phyloP scores from a whole-genome alignment of 2,888 invertebrate genomes.

The Apotomis capreana region DNA sequence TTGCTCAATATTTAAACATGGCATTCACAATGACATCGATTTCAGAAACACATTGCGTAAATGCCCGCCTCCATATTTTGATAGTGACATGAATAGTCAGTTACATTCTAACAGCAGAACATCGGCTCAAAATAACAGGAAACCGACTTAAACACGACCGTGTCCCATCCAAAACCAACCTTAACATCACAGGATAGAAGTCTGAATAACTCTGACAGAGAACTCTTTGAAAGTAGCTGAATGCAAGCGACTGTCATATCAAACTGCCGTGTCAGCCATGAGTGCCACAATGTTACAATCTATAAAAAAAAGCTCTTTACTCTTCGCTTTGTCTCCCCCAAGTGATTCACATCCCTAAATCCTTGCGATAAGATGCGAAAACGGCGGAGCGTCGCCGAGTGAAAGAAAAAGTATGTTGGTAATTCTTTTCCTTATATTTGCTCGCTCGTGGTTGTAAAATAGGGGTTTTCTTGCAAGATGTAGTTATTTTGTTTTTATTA shows the following conservation, averaged over 20 bases:
- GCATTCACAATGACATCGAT: constrained; percentile 18
- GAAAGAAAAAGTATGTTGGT: constrained; percentile 34
- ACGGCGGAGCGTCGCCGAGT: not conserved
- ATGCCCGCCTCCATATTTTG: constrained; percentile 38
- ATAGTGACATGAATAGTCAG: constrained; percentile 42
- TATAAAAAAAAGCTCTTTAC: constrained; percentile 34
- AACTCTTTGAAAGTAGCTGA: constrained; percentile 29
- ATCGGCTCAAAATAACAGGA: constrained; percentile 34
- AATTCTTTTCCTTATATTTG: constrained; percentile 40
- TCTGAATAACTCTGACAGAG: not conserved
- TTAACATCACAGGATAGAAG: not conserved
- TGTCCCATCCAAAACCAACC: not conserved
- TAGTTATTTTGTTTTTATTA: constrained; percentile 39
- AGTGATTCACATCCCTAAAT: constrained; percentile 1
- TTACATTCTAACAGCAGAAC: constrained; percentile 38
- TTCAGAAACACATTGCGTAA: constrained; percentile 13
- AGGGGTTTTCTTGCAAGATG: constrained; percentile 36
- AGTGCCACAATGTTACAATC: constrained; percentile 40
- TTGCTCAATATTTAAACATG: not conserved
- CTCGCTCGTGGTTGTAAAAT: constrained; percentile 40
- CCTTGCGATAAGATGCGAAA: constrained; percentile 7
- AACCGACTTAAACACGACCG: constrained; percentile 21
- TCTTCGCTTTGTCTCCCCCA: not conserved
- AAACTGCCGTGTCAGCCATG: constrained; percentile 41
- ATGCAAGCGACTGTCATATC: constrained; percentile 43